Evolutionary conservation across 2,797 vertebrate species (phyloP), one percentile per base, ranked within the genome.

Genomic region (Lutjanus argentimaculatus): DNA sequence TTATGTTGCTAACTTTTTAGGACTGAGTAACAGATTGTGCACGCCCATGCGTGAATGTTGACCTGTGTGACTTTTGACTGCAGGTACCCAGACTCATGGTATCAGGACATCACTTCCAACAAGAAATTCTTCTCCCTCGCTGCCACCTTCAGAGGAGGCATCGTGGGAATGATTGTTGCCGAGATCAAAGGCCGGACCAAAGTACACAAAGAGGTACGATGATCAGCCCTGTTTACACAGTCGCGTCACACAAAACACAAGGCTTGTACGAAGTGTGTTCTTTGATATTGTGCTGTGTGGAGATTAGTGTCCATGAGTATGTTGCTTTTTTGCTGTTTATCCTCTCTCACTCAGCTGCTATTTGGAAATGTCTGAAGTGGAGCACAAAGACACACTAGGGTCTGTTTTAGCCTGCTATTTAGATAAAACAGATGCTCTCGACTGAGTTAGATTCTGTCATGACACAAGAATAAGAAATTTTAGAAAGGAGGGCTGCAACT

Each of bases 11-110:
- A 46, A 14, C 4, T 14, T 15, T 46, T 11, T 14, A 9, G 7
- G 5, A 16, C 16, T 16, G 19, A 17, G 19, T 36, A 25, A 69
- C 59, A 22, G 9, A 17, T 55, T 19, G 0, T 13, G 10, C 51
- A 15, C 46, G 25, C 4, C 40, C 12, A 42, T 36, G 17, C 17
- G 2, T 30, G 4, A 61, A 45, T 42, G 11, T 22, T 7, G 2
- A 67, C 10, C 17, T 65, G 4, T 83, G 30, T 78, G 56, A 66
- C 52, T 8, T 84, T 19, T 48, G 40, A 22, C 48, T 43, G 40
- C 92, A 99, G 99, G 95, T 99, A 99, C 94, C 99, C 99, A 92
- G 98, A 99, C 96, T 99, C 99, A 95, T 99, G 99, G 99, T 99
- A 99, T 96, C 97, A 97, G 93, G 99, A 99, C 83, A 99, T 99